Evolutionary conservation across 2,888 invertebrate species (phyloP), one percentile per base, ranked within the genome.

Genomic region (Luperina testacea): DNA sequence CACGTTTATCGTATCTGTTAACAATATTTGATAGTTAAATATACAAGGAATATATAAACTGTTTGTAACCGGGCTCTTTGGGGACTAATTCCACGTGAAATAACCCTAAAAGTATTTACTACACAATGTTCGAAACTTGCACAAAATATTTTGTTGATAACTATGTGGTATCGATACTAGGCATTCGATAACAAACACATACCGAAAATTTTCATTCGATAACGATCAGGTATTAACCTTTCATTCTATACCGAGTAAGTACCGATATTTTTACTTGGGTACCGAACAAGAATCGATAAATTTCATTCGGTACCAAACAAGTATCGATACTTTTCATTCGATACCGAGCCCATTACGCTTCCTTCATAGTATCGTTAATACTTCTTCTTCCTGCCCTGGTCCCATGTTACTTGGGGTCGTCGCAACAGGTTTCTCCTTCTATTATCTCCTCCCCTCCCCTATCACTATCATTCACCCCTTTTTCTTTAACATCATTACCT

Each of bases 1-100:
- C 98, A 77, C 98, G 97, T 91, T 98, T 98, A 90, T 99, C 98
- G 93, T 97, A 99, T 95, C 99, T 98, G 91, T 32, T 92, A 90
- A 57, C 1, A 72, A 64, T 17, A 59, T 51, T 70, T 27, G 1
- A 27, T 72, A n/a, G 32, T 1, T 42, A 38, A 42, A 79, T 42
- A 57, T 7, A 45, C 11, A 65, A 78, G 27, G 4, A 8, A 27
- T 17, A 32, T 45, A 17, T 1, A 27, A 53, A 42, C 20, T 73
- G 2, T 27, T 42, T 38, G 20, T 27, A n/a, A 63, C 20, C 13
- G 20, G 8, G 0, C 15, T 63, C 63, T n/a, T 42, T 57, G 42
- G 24, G 11, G 17, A n/a, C 17, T 5, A 8, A 24, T 24, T 27
- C 13, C 11, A 72, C 2, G 42, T 45, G 13, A 27, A 15, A 53